Evolutionary conservation across 2,888 invertebrate genomes (phyloP).

Genomic region (Mylabris sibirica): DNA sequence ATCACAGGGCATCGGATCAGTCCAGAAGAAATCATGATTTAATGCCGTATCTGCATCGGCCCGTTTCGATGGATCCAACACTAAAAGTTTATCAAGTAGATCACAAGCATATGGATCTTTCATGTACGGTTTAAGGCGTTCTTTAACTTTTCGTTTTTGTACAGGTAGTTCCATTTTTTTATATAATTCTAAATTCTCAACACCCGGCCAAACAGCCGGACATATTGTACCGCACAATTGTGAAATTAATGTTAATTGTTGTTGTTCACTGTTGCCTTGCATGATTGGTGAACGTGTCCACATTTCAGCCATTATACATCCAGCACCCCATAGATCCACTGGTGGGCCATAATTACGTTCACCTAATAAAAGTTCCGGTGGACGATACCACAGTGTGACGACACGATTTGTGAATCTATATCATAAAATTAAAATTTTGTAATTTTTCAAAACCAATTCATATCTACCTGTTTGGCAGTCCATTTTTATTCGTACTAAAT

Average conservation of each 20-base stretch:
- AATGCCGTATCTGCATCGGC: constrained; percentile 90
- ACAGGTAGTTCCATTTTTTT: constrained; percentile 87
- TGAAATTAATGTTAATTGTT: constrained; percentile 92
- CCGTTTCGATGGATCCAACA: constrained; percentile 89
- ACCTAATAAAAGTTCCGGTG: constrained; percentile 75
- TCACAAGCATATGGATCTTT: constrained; percentile 93
- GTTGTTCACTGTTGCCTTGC: constrained; percentile 97
- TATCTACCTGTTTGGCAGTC: constrained; percentile 73
- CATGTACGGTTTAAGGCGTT: constrained; percentile 86
- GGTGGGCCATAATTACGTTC: constrained; percentile 96
- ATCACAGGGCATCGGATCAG: constrained; percentile 94
- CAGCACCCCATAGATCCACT: constrained; percentile 97
- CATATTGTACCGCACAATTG: constrained; percentile 96
- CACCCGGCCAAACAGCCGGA: constrained; percentile 92
- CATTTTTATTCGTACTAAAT: constrained; percentile 87
- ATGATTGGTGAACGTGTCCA: constrained; percentile 96
- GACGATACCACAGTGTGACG: constrained; percentile 94
- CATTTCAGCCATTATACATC: constrained; percentile 99
- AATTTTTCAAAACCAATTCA: not conserved
- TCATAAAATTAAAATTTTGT: not conserved
- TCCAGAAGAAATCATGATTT: constrained; percentile 99
- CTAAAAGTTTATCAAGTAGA: constrained; percentile 88
- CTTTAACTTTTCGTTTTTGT: constrained; percentile 85
- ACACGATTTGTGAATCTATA: constrained; percentile 95
- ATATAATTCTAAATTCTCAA: constrained; percentile 87